A percentile compares a stretch with the other conserved stretches of the same genome.
phyloP scores from a whole-genome alignment of 1,140 invertebrate genomes.

The Berghia stephanieae region DNA sequence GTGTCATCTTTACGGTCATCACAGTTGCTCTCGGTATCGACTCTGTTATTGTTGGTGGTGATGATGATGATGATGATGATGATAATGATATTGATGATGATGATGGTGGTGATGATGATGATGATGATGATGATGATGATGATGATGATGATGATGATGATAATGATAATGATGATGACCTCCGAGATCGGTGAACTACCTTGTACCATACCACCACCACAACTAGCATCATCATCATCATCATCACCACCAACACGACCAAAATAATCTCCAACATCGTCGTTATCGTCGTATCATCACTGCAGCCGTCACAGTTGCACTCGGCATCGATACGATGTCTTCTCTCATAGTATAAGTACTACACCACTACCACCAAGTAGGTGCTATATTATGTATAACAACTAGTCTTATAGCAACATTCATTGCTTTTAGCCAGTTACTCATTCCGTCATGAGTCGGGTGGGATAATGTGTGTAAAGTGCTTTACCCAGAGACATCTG shows the following conservation, averaged over 20 bases:
- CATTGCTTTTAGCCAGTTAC: too few species aligned
- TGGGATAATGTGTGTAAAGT: too few species aligned
- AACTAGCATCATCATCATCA: too few species aligned
- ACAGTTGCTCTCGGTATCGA: neutral
- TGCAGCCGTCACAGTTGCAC: neutral
- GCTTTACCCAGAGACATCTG: too few species aligned
- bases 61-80: neutral
- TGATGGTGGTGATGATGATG: constrained; percentile 17
- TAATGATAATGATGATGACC: constrained; percentile 17
- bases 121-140: constrained; percentile 34
- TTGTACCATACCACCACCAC: too few species aligned
- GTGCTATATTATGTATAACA: too few species aligned
- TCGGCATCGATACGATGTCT: neutral
- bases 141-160: constrained; percentile 27
- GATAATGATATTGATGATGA: constrained; percentile 18
- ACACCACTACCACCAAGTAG: neutral
- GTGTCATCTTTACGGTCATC: neutral
- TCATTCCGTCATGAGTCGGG: too few species aligned
- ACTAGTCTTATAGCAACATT: too few species aligned
- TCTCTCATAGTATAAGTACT: neutral
- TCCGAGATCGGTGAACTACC: too few species aligned
- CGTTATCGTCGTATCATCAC: neutral
- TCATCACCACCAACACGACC: neutral
- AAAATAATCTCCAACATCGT: neutral
- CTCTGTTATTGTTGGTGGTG: neutral